Base-by-base conservation (phyloP, 1,140 invertebrate species). In the Hermetia illucens region DNA sequence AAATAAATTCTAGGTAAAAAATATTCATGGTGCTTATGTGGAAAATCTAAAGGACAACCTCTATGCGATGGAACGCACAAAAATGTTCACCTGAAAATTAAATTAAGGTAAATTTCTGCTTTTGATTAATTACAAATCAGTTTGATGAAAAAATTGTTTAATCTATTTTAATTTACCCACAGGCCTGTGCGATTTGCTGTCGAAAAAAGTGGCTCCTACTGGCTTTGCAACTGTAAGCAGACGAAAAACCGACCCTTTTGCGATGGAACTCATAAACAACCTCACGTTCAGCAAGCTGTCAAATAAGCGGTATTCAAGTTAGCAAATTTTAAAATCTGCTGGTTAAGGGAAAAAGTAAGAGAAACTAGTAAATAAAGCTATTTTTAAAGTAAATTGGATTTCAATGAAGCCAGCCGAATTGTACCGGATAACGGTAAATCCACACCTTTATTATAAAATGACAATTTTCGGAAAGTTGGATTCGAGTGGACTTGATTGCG, bases 221-320 rank as follows among this genome's bases (percentile, higher is more conserved):
- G 89, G 88, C 66, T 98, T 3, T 99, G 95, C 59, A 95, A 95
- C 56, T 99, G 95, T 58, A 98, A 98, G 61, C 93, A 97, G 60
- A 94, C 93, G 3, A 71, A 73, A 30, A 85, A 92, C 50, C 69
- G 88, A 49, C 95, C 95, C 6, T 98, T 97, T 59, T 99, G 95
- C 71, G 95, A 99, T 71, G 94, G 94, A 17, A 83, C 90, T 18
- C 94, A 98, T 59, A 82, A 83, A 61, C 62, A 64, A 36, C 62
- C 70, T 37, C 68, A 77, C 27, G 73, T 88, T 40, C 77, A 83
- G 54, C 41, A 62, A 13, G 60, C 55, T 41, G 57, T 65, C 36
- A 51, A 55, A 57, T 57, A 53, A 38, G n/a, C 24, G 8, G 24
- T 27, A n/a, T n/a, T n/a, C n/a, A n/a, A n/a, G n/a, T n/a, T n/a